Evolutionary conservation across 2,888 invertebrate species (phyloP), one percentile per base, ranked within the genome.

Genomic region (Dasypolia templi): DNA sequence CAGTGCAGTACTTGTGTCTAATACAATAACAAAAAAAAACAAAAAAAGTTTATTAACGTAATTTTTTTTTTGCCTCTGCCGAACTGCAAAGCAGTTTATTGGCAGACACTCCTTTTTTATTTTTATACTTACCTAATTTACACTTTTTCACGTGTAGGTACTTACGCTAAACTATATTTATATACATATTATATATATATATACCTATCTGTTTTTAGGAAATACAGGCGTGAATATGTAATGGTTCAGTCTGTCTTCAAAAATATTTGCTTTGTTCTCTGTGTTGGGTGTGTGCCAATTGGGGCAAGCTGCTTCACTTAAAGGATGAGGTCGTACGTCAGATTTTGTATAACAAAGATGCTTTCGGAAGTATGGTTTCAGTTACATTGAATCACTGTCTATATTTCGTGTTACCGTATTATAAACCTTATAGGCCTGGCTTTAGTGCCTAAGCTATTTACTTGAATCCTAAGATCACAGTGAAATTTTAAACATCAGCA

Each of bases 251-350:
- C 9, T 29, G 35, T 51, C 44, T 39, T 26, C 51, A 66, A 62
- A 44, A 81, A 74, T 74, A 55, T 72, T 79, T 44, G 14, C 56
- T 74, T 63, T 53, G 65, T 53, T 63, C 29, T 22, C 42, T 58
- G n/a, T 58, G n/a, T 79, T 79, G 79, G 82, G 62, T 4, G 17
- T 12, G 42, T 46, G 82, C 80, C 83, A 80, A 80, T 82, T 72
- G 72, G 80, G n/a, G 42, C 79, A 77, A 70, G 70, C 51, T 63
- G 75, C 58, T 81, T 81, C 61, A 76, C 65, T 77, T 77, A 74
- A 66, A 82, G 82, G 77, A 82, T 64, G 61, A 39, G 64, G 44
- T 53, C 61, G n/a, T 75, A 46, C 6, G 26, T 55, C 14, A 26
- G 49, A 80, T 65, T 80, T 55, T 55, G 35, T 46, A 65, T n/a